Evolutionary conservation across 2,797 vertebrate species (phyloP).

Genomic region (Glyptemys insculpta): DNA sequence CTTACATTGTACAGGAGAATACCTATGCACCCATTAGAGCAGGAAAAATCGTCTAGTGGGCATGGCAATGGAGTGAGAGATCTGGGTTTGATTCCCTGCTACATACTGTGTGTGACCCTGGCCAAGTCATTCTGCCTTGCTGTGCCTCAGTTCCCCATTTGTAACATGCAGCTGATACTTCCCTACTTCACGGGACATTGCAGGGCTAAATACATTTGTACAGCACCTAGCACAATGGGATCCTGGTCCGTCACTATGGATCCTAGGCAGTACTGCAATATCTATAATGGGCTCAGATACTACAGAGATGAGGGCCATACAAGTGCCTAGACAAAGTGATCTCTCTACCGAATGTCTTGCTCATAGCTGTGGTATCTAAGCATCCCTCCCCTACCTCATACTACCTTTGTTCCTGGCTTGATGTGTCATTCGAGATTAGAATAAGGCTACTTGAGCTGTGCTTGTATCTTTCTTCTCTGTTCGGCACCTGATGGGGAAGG

Average conservation of each 20-base stretch:
- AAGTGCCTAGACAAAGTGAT: background rate
- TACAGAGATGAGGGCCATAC: background rate
- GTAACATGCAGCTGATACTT: background rate
- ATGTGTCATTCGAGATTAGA: constrained; percentile 12
- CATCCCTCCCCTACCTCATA: background rate
- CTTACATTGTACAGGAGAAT: background rate
- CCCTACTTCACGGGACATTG: background rate
- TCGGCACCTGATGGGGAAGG: background rate
- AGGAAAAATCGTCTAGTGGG: background rate
- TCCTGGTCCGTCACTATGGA: background rate
- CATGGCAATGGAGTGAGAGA: background rate
- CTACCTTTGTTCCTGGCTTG: background rate
- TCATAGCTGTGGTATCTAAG: background rate
- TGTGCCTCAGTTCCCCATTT: background rate
- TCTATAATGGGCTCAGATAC: background rate
- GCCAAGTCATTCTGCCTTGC: background rate
- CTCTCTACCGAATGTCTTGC: background rate
- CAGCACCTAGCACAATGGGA: background rate
- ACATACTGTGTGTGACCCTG: background rate
- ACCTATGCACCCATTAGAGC: background rate
- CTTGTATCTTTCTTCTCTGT: constrained; percentile 9
- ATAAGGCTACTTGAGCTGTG: background rate
- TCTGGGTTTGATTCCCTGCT: background rate
- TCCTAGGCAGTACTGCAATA: background rate
- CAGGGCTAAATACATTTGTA: background rate